Evolutionary conservation across 2,888 invertebrate species (phyloP).

Genomic region (Tipula confusa): DNA sequence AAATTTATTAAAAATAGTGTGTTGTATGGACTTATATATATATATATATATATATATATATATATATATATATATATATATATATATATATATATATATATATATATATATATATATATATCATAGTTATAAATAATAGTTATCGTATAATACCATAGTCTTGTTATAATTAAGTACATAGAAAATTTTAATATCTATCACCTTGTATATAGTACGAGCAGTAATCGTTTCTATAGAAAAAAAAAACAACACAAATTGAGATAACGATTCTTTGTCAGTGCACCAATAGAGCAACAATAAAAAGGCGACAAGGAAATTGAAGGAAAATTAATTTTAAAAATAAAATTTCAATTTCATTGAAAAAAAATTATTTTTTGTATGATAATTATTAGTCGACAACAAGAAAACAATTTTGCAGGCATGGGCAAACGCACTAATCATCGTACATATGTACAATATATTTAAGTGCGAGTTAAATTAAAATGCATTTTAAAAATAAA

Average conservation of each 20-base stretch:
- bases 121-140: not conserved
- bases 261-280: not conserved
- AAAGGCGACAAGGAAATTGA: conserved; percentile 20
- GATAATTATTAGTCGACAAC: not conserved
- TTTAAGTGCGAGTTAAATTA: no score
- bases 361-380: not conserved
- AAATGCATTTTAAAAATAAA: no score
- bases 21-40: not conserved
- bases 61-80: conserved; percentile 6
- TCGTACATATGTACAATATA: no score
- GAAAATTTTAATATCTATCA: conserved; percentile 14
- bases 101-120: not conserved
- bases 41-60: conserved; percentile 6
- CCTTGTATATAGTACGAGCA: not conserved
- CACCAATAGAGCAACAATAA: not conserved
- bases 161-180: conserved; percentile 12
- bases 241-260: not conserved
- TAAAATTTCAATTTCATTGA: conserved; percentile 3
- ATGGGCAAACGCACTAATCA: not conserved
- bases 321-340: not conserved
- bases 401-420: not conserved
- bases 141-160: not conserved
- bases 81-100: conserved; percentile 6
- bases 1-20: conserved; percentile 15
- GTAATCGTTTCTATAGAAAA: not conserved